phyloP scores from a whole-genome alignment of 2,113 vertebrate genomes.

The Rhea pennata region DNA sequence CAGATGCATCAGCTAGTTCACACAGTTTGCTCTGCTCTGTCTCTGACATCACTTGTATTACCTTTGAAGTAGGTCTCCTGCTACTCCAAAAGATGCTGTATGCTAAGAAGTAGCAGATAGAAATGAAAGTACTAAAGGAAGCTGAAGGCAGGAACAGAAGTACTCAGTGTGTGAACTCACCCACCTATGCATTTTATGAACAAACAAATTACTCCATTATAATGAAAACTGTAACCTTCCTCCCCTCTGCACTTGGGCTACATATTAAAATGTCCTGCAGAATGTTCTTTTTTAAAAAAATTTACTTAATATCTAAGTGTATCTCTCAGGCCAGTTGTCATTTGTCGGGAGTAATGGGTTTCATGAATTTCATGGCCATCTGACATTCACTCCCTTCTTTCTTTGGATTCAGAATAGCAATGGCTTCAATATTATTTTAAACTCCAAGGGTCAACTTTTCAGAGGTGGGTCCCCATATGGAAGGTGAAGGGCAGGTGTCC shows the following conservation, averaged over 20 bases:
- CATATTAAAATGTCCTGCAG: neutral
- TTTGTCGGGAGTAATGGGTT: neutral
- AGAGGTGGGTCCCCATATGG: slow-evolving; percentile 22
- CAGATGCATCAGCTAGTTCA: neutral
- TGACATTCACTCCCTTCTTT: slow-evolving; percentile 4
- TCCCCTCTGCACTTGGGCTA: neutral
- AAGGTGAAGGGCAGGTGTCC: slow-evolving; percentile 62
- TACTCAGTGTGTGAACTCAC: neutral
- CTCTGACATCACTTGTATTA: neutral
- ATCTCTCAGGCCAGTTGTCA: neutral
- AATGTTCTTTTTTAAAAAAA: neutral
- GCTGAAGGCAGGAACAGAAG: neutral
- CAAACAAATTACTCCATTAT: neutral
- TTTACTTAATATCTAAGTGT: neutral
- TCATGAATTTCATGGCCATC: slow-evolving; percentile 38
- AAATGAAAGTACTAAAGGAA: neutral
- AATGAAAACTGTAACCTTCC: neutral
- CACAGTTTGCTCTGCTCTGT: neutral
- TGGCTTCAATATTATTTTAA: slow-evolving; percentile 68
- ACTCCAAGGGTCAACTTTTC: slow-evolving; percentile 46
- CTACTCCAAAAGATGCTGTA: neutral
- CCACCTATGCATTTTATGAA: neutral
- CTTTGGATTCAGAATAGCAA: slow-evolving; percentile 44
- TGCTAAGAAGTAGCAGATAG: neutral
- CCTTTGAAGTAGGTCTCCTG: neutral